Base-by-base conservation (phyloP, 2,888 invertebrate genomes). In the Micoletzkya japonica region DNA sequence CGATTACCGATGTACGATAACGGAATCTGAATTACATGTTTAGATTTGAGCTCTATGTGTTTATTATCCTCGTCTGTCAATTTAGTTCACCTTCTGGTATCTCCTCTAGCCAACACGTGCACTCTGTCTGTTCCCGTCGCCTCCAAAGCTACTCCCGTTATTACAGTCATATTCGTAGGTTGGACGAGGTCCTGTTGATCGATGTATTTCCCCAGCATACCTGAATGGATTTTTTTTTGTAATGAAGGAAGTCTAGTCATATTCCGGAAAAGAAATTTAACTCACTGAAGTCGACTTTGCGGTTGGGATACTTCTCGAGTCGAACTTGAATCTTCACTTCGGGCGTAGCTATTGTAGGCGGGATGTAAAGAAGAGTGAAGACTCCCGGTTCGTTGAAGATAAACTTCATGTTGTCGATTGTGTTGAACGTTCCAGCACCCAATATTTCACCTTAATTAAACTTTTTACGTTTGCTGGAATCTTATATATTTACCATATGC, bases 361-460 rank as follows among this genome's bases (percentile, higher is more conserved):
- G 84, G 67, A 84, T 82, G 67, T 82, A 82, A n/a, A 92, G 90
- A 74, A 95, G 87, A 0, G 93, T 92, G 85, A 92, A 96, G 87
- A 95, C 95, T 73, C 93, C 93, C 87, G 93, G 92, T 39, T 95
- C 95, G 83, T 95, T 95, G 88, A 96, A 95, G 0, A 94, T 94
- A 85, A 95, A 96, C 72, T 91, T 91, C 44, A 91, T 88, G 76
- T 92, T 92, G 84, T 96, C 95, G 85, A 95, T 95, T 0, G 95
- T 95, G 30, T 93, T 90, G 74, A 96, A 89, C 85, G 96, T 95
- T 0, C 95, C 95, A 86, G 95, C 95, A 28, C 96, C 96, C 83
- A 93, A 94, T 37, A 93, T 91, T 30, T 92, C 91, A 1, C 92
- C 95, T 89, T 81, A 37, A 83, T 77, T 39, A 10, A 7, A 17